These are phyloP conservation scores for Sus cebifrons DNA, from an alignment of 2,797 vertebrate genomes.

Conservation along the genomic window DNA sequence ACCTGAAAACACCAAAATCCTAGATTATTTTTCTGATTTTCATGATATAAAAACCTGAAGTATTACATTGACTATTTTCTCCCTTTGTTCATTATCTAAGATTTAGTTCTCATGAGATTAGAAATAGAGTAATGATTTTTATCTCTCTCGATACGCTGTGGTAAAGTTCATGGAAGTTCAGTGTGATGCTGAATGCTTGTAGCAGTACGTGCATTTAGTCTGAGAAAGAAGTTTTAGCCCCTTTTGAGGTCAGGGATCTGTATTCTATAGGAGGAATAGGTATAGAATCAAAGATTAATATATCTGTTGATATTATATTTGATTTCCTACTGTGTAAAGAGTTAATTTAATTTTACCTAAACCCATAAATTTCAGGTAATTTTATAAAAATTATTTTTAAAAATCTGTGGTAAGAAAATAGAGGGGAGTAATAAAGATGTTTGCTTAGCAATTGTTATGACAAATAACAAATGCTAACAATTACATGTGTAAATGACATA, in stretches of 20 bases:
- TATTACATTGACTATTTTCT: neutral
- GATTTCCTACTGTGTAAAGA: neutral
- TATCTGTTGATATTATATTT: neutral
- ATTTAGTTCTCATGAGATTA: neutral
- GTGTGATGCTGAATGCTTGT: neutral
- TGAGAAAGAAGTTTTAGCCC: no score
- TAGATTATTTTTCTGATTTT: neutral
- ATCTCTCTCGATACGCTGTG: neutral
- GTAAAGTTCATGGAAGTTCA: neutral
- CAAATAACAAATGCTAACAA: neutral
- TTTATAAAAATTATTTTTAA: neutral
- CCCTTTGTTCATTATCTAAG: neutral
- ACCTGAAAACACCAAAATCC: neutral
- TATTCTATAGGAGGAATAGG: no score
- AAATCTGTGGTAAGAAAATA: neutral
- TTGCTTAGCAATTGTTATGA: neutral
- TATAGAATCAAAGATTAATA: neutral
- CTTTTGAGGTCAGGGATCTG: no score
- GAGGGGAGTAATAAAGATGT: neutral
- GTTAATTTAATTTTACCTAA: slow-evolving; percentile 10
- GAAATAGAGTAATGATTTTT: neutral
- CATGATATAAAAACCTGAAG: neutral
- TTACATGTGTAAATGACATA: neutral
- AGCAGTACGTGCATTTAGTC: fast-evolving
- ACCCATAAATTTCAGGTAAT: neutral